A percentile compares a stretch with the other conserved stretches of the same genome.
Conservation (phyloP, 1,140 invertebrate species). For the Anastrepha obliqua region DNA sequence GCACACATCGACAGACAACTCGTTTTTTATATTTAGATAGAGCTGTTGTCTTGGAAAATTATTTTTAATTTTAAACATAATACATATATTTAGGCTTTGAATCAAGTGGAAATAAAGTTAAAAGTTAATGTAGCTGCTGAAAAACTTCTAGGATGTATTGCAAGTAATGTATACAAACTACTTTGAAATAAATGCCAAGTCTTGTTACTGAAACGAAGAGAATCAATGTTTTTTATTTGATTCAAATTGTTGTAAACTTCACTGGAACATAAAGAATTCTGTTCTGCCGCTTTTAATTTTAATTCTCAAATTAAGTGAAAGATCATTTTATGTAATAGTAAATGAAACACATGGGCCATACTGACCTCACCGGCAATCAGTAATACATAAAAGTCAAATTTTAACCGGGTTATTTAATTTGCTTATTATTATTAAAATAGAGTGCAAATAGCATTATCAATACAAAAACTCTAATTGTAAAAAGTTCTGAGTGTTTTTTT, state of each 20-base stretch:
- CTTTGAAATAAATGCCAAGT: neutral
- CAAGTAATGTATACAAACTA: neutral
- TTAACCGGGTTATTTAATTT: too few species aligned
- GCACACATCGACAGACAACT: neutral
- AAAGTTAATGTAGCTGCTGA: constrained; percentile 34
- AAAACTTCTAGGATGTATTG: neutral
- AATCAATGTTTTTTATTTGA: neutral
- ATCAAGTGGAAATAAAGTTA: constrained; percentile 14
- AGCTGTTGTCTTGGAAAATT: neutral
- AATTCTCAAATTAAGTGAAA: too few species aligned
- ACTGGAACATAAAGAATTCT: too few species aligned
- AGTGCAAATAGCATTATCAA: too few species aligned
- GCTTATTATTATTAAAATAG: too few species aligned
- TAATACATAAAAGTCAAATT: too few species aligned
- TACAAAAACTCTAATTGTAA: too few species aligned
- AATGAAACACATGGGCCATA: too few species aligned
- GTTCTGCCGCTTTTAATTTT: too few species aligned
- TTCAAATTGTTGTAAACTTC: neutral
- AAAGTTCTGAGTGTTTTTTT: too few species aligned
- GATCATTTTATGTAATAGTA: too few species aligned
- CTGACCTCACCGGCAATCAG: too few species aligned
- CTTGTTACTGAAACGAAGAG: neutral
- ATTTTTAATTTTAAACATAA: neutral
- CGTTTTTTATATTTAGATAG: neutral
- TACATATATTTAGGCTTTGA: neutral